Evolutionary conservation across 2,888 invertebrate species (phyloP), one percentile per base, ranked within the genome.

Genomic region (Ectropis crepuscularia): DNA sequence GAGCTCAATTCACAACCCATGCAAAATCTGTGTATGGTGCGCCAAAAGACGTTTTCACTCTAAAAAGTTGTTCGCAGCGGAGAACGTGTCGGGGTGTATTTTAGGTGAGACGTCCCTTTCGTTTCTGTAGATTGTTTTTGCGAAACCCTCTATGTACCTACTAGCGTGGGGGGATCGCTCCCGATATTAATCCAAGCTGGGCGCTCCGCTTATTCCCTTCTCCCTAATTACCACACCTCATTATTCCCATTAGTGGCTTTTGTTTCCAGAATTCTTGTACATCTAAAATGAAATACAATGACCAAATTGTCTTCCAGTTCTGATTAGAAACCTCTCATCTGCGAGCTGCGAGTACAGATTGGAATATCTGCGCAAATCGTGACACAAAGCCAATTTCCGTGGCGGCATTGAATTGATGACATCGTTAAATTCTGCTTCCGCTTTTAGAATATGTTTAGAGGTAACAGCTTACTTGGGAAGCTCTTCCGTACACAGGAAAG

Each of bases 321-420:
- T 46, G 42, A 46, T 53, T 41, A 41, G 53, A 41, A 53, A 47
- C 45, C 46, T 53, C 38, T 55, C 41, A 47, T 12, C 28, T 48
- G 6, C 16, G 51, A 57, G 5, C 37, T 47, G 42, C 53, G 16
- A 28, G 16, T 28, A 28, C 38, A n/a, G 28, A 47, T 41, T 11
- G n/a, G 36, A 48, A 47, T 48, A 41, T n/a, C 46, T 37, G 55
- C 43, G 54, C 5, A 50, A 46, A 61, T 37, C 12, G 45, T 37
- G 28, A 57, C 50, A 62, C 51, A 53, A 57, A 57, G 50, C 10
- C 51, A 54, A 50, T 57, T 60, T 53, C n/a, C 38, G 61, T n/a
- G 28, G 49, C 45, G 49, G 39, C 43, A 50, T 43, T 53, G 49
- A 54, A 54, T 49, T 55, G 39, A 50, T 45, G 43, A 50, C 39